Evolutionary conservation across 2,888 invertebrate genomes (phyloP).

Genomic region (Cistogaster globosa): DNA sequence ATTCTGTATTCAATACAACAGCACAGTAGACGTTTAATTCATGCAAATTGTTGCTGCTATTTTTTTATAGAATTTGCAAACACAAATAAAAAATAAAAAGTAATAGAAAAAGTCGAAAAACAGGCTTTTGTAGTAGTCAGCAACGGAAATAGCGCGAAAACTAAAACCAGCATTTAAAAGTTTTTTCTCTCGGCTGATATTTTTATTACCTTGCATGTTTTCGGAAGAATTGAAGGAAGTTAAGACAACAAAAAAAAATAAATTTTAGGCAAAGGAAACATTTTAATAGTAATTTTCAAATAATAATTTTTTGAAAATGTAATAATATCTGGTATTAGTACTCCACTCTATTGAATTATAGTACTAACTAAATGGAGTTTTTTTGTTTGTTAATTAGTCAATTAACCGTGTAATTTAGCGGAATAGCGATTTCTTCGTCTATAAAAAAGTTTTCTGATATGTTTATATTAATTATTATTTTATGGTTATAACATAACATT

Average conservation of each 20-base stretch:
- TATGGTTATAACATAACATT: no score
- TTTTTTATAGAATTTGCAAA: constrained; percentile 7
- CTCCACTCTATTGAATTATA: no score
- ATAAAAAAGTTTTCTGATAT: no score
- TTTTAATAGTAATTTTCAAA: background rate
- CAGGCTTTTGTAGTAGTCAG: constrained; percentile 10
- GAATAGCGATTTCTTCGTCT: no score
- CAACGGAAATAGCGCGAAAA: constrained; percentile 61
- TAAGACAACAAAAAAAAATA: background rate
- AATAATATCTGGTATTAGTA: no score
- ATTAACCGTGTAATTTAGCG: no score
- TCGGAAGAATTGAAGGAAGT: constrained; percentile 9
- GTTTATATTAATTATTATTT: no score
- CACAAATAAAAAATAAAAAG: constrained; percentile 19
- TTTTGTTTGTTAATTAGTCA: no score
- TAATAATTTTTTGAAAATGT: background rate
- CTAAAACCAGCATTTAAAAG: constrained; percentile 57
- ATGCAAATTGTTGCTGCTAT: constrained; percentile 26
- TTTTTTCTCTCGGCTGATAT: background rate
- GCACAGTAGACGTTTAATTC: constrained; percentile 16
- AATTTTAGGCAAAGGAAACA: background rate
- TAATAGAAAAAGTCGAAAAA: constrained; percentile 8
- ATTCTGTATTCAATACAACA: constrained; percentile 43
- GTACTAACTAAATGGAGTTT: no score
- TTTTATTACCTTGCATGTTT: constrained; percentile 24